Evolutionary conservation across 2,113 vertebrate species (phyloP), one percentile per base, ranked within the genome.

Genomic region (Nerophis ophidion): DNA sequence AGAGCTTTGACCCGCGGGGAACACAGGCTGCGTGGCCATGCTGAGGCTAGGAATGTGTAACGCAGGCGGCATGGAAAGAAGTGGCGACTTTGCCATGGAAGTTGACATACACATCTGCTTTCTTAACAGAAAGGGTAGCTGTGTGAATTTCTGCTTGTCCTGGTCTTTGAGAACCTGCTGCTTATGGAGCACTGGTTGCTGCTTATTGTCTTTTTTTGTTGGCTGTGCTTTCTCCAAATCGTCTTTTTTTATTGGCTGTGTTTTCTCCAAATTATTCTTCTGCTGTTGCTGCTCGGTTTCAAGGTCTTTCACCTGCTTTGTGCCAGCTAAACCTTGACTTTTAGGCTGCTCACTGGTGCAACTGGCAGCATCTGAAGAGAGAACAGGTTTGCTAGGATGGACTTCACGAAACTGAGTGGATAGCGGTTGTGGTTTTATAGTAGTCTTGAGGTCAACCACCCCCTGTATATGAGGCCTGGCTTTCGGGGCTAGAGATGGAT

Each of bases 351-450:
- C 45, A 13, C 46, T 51, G 11, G n/a, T 8, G 8, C 8, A 14
- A 14, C 5, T 52, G 7, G 1, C 5, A 0, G 53, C 15, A 14
- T 46, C 62, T 9, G 19, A 48, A 13, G 46, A 15, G 15, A 70
- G 60, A 3, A 71, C 65, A 51, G 68, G 57, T 15, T 73, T 79
- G 1, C 1, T 70, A 74, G 68, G 86, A 76, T 60, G 66, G 76
- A 16, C 70, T 12, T 33, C 50, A 57, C 12, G 63, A 0, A 58
- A 4, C 42, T 46, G 1, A 51, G 6, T 17, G 34, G 11, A 8
- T 1, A 60, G 8, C 5, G 44, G 56, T 8, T 55, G 1, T 33
- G 36, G 15, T 50, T 68, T 65, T 14, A n/a, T 8, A 2, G 4
- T 11, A 26, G 57, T 8, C n/a, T 55, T 1, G 69, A 1, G 44